Percentiles rank a stretch among this genome's conserved stretches.
These are phyloP conservation scores for Cerceris ruficornis DNA, from an alignment of 2,888 invertebrate species.

Conservation along the genomic window DNA sequence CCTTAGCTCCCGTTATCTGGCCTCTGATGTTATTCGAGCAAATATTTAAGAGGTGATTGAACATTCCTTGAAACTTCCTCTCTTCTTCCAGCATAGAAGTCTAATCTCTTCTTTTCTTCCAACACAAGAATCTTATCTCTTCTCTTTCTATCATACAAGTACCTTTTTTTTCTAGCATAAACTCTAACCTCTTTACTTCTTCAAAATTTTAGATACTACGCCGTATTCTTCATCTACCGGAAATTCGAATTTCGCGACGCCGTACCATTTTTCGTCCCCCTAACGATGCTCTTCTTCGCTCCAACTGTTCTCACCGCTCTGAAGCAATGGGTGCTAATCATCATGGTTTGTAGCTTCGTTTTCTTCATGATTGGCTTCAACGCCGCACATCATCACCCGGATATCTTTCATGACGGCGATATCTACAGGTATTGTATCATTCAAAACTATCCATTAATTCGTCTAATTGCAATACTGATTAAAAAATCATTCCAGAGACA, in stretches of 20 bases:
- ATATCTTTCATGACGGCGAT: slow-evolving; percentile 91
- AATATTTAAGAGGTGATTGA: slow-evolving; percentile 80
- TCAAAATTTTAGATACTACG: slow-evolving; percentile 66
- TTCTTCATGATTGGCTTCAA: slow-evolving; percentile 87
- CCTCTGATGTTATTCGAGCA: slow-evolving; percentile 73
- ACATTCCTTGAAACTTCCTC: neutral
- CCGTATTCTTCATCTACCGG: slow-evolving; percentile 49
- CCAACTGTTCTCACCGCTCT: slow-evolving; percentile 78
- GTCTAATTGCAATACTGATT: neutral
- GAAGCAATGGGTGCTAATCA: slow-evolving; percentile 84
- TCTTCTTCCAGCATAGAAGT: too few relatives aligned
- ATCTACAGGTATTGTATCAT: slow-evolving; percentile 83
- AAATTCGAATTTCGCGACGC: slow-evolving; percentile 71
- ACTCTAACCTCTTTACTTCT: neutral
- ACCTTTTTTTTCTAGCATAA: too few relatives aligned
- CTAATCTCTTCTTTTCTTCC: too few relatives aligned
- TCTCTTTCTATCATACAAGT: too few relatives aligned
- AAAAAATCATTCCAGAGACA: slow-evolving; percentile 79
- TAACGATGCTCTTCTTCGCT: slow-evolving; percentile 80
- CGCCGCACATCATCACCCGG: slow-evolving; percentile 91
- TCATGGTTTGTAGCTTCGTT: slow-evolving; percentile 84
- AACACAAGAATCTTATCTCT: too few relatives aligned
- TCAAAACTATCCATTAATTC: too few relatives aligned
- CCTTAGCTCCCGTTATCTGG: slow-evolving; percentile 83
- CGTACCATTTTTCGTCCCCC: slow-evolving; percentile 80